A percentile compares a stretch with the other conserved stretches of the same genome.
Evolutionary conservation across 2,888 invertebrate genomes (phyloP).

Genomic region (Crematogaster levior): DNA sequence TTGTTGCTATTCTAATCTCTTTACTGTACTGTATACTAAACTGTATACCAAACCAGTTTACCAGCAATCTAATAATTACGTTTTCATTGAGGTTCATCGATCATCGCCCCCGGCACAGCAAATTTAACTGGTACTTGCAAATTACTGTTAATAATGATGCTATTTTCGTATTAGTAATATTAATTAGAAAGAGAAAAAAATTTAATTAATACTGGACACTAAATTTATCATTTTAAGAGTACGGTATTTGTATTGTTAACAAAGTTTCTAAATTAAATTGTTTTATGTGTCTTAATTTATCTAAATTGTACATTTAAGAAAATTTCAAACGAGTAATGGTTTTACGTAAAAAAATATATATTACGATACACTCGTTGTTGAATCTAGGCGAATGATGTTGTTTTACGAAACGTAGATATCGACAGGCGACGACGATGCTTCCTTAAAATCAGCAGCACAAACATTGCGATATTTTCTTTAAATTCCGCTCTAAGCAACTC

Average conservation of each 20-base stretch:
- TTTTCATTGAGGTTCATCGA: conserved; percentile 47
- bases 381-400: conserved; percentile 7
- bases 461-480: conserved; percentile 48
- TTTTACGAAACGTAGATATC: conserved; percentile 17
- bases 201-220: not conserved
- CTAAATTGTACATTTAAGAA: not conserved
- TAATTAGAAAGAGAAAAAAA: not conserved
- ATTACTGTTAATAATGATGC: conserved; percentile 35
- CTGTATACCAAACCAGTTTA: conserved; percentile 14
- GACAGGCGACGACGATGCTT: conserved; percentile 9
- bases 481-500: conserved; percentile 25
- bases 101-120: conserved; percentile 26
- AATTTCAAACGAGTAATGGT: not conserved
- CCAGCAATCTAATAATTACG: conserved; percentile 42
- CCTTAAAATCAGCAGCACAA: conserved; percentile 42
- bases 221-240: not conserved
- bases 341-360: not conserved
- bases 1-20: conserved; percentile 21
- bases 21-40: no score
- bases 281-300: not conserved
- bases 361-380: not conserved
- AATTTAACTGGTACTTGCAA: conserved; percentile 40
- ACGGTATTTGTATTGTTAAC: not conserved
- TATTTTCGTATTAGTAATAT: conserved; percentile 2
- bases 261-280: not conserved